Conservation (phyloP, 2,888 invertebrate genomes). For the Zaprionus bogoriensis region DNA sequence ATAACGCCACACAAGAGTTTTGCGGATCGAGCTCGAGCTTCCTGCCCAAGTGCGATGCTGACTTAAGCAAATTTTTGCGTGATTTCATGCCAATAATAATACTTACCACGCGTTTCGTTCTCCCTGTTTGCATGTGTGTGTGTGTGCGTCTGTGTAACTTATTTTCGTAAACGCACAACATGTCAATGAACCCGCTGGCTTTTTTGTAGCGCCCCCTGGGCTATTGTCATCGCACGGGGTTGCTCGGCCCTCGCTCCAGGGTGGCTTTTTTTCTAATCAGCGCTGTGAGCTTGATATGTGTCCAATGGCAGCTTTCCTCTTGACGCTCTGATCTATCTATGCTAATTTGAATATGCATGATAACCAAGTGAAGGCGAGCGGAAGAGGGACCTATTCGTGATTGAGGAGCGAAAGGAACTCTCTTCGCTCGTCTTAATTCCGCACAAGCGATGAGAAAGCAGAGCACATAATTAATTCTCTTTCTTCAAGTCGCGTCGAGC, state of each 20-base stretch:
- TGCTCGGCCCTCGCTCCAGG: slow-evolving; percentile 6
- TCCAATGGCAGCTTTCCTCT: slow-evolving; percentile 12
- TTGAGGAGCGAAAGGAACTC: background rate
- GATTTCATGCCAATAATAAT: slow-evolving; percentile 26
- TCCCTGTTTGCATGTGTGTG: background rate
- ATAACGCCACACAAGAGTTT: slow-evolving; percentile 31
- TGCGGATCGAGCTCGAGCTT: slow-evolving; percentile 1
- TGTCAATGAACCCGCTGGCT: slow-evolving; percentile 56
- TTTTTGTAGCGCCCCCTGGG: slow-evolving; percentile 17
- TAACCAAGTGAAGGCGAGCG: no score
- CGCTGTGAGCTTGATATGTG: slow-evolving; percentile 19
- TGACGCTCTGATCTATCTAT: slow-evolving; percentile 8
- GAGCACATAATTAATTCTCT: slow-evolving; percentile 1
- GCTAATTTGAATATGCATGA: slow-evolving; percentile 6
- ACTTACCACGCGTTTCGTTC: background rate
- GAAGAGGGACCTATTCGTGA: no score
- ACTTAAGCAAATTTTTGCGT: slow-evolving; percentile 50
- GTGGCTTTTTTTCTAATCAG: slow-evolving; percentile 15
- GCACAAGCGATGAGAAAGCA: background rate
- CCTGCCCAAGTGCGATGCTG: slow-evolving; percentile 23
- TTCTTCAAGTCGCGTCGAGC: background rate
- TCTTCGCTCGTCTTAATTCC: slow-evolving; percentile 5
- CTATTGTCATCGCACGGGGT: slow-evolving; percentile 11
- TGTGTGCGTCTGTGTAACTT: slow-evolving; percentile 8
- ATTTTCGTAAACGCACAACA: slow-evolving; percentile 18